These are phyloP conservation scores for Clangula hyemalis DNA, from an alignment of 2,797 vertebrate species.

Conservation along the genomic window DNA sequence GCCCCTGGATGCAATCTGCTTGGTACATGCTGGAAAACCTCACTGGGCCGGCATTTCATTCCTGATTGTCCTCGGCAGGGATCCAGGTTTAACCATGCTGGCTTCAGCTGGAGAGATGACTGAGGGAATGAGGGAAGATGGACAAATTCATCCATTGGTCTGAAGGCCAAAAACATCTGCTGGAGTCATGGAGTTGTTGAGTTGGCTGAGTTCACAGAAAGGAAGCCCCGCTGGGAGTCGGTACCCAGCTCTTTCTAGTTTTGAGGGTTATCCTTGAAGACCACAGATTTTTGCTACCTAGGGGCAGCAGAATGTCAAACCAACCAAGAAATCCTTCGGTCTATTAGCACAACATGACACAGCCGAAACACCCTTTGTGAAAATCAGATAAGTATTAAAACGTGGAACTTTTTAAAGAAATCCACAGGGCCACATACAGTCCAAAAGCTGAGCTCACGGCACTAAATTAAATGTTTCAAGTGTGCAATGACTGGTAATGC, in stretches of 20 bases:
- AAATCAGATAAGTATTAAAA: neutral
- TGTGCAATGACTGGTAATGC: neutral
- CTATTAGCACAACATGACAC: neutral
- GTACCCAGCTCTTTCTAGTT: constrained; percentile 57
- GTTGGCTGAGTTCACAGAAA: constrained; percentile 70
- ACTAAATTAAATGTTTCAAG: constrained; percentile 34
- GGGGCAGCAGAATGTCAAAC: constrained; percentile 60
- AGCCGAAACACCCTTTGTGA: neutral
- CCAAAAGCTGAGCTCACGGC: constrained; percentile 8
- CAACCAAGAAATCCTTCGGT: neutral
- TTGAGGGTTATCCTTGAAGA: constrained; percentile 42
- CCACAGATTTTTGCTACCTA: constrained; percentile 17
- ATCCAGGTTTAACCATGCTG: constrained; percentile 70
- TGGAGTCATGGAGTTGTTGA: constrained; percentile 73
- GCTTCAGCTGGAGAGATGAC: constrained; percentile 30
- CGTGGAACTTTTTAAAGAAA: neutral
- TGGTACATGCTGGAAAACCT: constrained; percentile 65
- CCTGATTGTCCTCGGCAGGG: constrained; percentile 64
- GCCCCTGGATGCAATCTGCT: constrained; percentile 31
- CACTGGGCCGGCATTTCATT: constrained; percentile 42
- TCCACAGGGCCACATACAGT: neutral
- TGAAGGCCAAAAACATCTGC: constrained; percentile 74
- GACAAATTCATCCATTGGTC: constrained; percentile 63
- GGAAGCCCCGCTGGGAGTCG: constrained; percentile 26
- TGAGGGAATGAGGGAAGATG: constrained; percentile 56